Conservation (phyloP, 2,888 invertebrate species). For the Protophormia terraenovae region DNA sequence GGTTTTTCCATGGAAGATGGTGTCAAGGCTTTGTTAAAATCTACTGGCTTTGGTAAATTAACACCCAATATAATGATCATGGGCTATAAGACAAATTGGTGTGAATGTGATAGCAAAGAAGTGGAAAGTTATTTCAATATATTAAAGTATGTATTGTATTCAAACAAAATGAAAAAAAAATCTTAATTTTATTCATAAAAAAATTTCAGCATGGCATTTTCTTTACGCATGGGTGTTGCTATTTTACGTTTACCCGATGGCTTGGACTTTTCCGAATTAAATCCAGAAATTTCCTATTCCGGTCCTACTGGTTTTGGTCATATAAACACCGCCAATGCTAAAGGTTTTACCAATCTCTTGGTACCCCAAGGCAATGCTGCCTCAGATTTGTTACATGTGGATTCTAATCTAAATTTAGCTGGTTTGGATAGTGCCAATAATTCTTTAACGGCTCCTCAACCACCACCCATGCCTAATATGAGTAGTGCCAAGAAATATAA, state of each 20-base stretch:
- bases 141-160: slow-evolving; percentile 89
- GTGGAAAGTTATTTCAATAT: slow-evolving; percentile 96
- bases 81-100: slow-evolving; percentile 97
- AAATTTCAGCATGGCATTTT: slow-evolving; percentile 91
- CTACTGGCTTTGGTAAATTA: slow-evolving; percentile 94
- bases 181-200: not conserved
- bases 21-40: slow-evolving; percentile 91
- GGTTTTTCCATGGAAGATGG: slow-evolving; percentile 89
- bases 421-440: slow-evolving; percentile 80
- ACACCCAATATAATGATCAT: slow-evolving; percentile 96
- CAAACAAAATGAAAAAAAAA: not conserved
- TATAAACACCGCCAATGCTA: slow-evolving; percentile 74
- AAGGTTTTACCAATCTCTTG: slow-evolving; percentile 76
- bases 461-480: slow-evolving; percentile 78
- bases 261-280: slow-evolving; percentile 87
- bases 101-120: slow-evolving; percentile 86
- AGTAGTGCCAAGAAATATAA: slow-evolving; percentile 73
- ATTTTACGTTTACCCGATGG: slow-evolving; percentile 93
- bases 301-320: slow-evolving; percentile 72
- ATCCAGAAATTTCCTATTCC: slow-evolving; percentile 74
- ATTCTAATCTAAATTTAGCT: slow-evolving; percentile 87
- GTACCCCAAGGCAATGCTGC: slow-evolving; percentile 76
- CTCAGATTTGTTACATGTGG: slow-evolving; percentile 84
- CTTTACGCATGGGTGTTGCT: slow-evolving; percentile 93
- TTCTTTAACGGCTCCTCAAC: slow-evolving; percentile 75